A percentile compares a stretch with the other conserved stretches of the same genome.
phyloP scores from a whole-genome alignment of 2,113 vertebrate genomes.

The Panurus biarmicus region DNA sequence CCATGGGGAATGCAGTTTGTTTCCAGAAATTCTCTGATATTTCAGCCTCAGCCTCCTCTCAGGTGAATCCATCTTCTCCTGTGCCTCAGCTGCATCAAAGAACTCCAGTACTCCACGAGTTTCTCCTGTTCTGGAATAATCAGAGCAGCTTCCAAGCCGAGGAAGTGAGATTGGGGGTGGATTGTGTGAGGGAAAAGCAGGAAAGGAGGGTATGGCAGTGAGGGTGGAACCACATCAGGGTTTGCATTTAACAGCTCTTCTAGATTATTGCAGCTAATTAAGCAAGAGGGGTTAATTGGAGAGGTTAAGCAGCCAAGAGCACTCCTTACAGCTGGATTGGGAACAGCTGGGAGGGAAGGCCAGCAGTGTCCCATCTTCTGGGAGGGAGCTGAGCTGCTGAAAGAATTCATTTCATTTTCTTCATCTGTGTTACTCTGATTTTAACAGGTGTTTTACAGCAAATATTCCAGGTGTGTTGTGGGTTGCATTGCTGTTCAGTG shows the following conservation, averaged over 20 bases:
- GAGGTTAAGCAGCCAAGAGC: background rate
- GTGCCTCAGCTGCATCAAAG: background rate
- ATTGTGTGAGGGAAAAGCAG: background rate
- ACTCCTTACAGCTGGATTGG: background rate
- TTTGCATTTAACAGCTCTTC: rapidly evolving
- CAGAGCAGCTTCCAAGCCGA: background rate
- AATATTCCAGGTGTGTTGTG: background rate
- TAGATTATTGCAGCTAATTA: background rate
- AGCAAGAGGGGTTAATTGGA: background rate
- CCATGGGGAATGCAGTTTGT: background rate
- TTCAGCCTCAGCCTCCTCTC: background rate
- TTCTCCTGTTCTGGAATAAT: background rate
- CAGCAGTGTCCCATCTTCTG: no score
- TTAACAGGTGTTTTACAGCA: background rate
- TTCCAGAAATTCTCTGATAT: background rate
- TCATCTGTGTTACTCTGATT: background rate
- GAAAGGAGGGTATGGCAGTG: background rate
- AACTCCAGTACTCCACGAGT: rapidly evolving
- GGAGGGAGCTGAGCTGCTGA: background rate
- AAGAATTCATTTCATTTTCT: background rate
- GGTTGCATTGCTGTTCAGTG: background rate
- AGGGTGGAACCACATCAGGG: background rate
- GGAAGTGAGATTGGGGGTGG: background rate
- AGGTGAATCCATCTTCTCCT: background rate
- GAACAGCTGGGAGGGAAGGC: background rate